A percentile compares a stretch with the other conserved stretches of the same genome.
These are phyloP conservation scores for Acridotheres tristis DNA, from an alignment of 2,797 vertebrate species.

Conservation along the genomic window DNA sequence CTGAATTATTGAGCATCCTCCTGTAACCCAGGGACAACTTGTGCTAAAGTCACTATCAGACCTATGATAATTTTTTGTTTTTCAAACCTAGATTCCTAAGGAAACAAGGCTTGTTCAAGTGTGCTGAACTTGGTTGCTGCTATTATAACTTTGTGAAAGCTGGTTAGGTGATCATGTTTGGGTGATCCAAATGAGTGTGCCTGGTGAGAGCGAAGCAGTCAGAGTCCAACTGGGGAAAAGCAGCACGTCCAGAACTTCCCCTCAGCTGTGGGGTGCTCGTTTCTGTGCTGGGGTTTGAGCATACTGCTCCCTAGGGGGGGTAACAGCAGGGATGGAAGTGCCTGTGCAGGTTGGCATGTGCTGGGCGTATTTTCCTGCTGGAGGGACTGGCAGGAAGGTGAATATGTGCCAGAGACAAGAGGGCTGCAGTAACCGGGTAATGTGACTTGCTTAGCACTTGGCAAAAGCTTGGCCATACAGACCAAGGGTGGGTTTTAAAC, in stretches of 20 bases:
- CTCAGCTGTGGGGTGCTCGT: accelerated
- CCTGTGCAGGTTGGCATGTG: background rate
- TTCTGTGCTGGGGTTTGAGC: background rate
- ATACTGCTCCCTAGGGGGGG: accelerated
- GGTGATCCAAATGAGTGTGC: background rate
- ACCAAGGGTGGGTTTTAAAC: background rate
- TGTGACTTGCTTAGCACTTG: background rate
- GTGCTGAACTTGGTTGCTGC: background rate
- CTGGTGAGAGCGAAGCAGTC: background rate
- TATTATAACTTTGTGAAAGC: background rate
- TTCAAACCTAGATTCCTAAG: background rate
- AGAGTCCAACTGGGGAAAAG: background rate
- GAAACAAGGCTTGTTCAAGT: background rate
- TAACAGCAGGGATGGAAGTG: background rate
- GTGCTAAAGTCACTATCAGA: background rate
- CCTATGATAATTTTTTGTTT: background rate
- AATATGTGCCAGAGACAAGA: background rate
- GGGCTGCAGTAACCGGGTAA: background rate
- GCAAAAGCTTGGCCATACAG: background rate
- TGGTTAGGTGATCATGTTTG: background rate
- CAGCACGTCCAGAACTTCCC: background rate
- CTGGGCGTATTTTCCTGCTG: background rate
- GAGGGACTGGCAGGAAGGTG: background rate
- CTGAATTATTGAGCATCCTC: background rate
- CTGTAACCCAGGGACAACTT: background rate